These are phyloP conservation scores for Anolis sagrei DNA, from an alignment of 2,113 vertebrate genomes.

Conservation along the genomic window DNA sequence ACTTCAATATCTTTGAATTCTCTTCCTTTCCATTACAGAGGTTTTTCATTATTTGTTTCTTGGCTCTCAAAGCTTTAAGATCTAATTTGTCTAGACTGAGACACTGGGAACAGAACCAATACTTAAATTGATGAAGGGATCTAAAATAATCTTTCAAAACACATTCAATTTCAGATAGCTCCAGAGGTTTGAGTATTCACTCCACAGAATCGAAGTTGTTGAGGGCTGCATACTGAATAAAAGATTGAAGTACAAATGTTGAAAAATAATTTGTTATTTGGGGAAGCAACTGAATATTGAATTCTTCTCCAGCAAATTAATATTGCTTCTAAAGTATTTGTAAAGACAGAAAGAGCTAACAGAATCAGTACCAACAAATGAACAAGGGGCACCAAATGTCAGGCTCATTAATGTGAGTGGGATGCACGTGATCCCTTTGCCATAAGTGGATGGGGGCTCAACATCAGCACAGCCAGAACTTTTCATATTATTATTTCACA, in stretches of 20 bases:
- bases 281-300: neutral
- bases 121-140: neutral
- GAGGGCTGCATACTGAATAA: neutral
- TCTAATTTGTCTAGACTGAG: neutral
- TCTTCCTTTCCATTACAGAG: neutral
- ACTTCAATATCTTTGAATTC: neutral
- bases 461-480: neutral
- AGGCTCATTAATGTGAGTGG: neutral
- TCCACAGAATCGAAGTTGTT: neutral
- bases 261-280: neutral
- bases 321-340: neutral
- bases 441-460: neutral
- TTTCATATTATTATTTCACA: no score
- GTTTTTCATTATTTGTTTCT: neutral
- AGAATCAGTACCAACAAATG: neutral
- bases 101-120: neutral
- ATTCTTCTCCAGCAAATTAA: neutral
- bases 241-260: neutral
- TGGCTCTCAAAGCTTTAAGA: neutral
- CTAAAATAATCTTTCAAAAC: neutral
- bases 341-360: neutral
- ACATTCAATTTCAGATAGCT: neutral
- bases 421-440: neutral
- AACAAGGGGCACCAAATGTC: neutral
- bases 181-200: neutral